phyloP scores from a whole-genome alignment of 2,888 invertebrate species.

The Dasysyrphus tricinctus region DNA sequence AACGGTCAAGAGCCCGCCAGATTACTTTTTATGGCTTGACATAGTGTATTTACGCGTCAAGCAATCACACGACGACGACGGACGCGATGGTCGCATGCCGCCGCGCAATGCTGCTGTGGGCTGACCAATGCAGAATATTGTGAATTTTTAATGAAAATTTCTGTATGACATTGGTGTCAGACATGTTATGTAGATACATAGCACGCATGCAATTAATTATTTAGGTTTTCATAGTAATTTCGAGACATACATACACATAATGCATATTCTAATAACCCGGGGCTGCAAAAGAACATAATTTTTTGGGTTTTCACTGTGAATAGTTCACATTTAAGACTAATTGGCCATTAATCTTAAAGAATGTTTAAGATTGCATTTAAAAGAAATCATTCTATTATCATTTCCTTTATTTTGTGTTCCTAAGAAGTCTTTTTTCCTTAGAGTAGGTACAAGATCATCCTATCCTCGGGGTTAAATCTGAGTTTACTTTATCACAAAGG shows the following conservation, averaged over 20 bases:
- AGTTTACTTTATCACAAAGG: no score
- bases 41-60: background rate
- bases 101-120: background rate
- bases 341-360: no score
- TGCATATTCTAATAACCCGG: background rate
- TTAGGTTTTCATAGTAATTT: background rate
- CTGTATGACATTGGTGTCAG: background rate
- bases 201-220: background rate
- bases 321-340: no score
- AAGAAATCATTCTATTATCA: no score
- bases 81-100: background rate
- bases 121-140: slow-evolving; percentile 3
- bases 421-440: no score
- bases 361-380: no score
- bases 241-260: background rate
- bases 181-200: background rate
- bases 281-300: background rate
- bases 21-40: slow-evolving; percentile 17
- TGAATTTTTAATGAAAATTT: background rate
- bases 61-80: background rate
- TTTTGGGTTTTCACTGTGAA: background rate
- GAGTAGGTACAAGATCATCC: no score
- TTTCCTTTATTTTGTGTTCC: no score
- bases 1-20: slow-evolving; percentile 26
- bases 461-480: no score